Base-by-base conservation (phyloP, 2,113 vertebrate species). In the Brachyhypopomus gauderio region DNA sequence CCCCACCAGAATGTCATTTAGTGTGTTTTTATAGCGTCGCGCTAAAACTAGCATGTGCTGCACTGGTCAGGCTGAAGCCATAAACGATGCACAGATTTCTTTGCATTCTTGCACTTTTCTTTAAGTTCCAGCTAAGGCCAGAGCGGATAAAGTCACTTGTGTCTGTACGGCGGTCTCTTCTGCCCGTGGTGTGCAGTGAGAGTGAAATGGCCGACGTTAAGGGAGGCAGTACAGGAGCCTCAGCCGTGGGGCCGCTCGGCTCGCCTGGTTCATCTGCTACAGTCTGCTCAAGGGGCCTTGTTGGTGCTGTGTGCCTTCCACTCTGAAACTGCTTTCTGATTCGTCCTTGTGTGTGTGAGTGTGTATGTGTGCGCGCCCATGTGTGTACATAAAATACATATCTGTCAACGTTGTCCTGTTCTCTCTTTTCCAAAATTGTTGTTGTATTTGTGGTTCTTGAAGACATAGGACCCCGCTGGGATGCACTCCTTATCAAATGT, bases 201-300 rank as follows among this genome's bases (percentile, higher is more conserved):
- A 16, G 55, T 62, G 60, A 48, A 56, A 64, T 73, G 36, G 55
- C 23, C 45, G 22, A 23, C 23, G 12, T 8, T n/a, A 58, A 8
- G 23, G 36, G 77, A 78, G 70, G 77, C 52, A 64, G 16, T 78
- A 55, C 52, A n/a, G 66, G 38, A 34, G 16, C 52, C 66, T 78
- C 52, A 59, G 30, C 64, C 48, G 38, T 30, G 14, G 41, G 41
- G 5, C 9, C 5, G 41, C 5, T 41, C 41, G 7, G 45, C 45
- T 52, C 45, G 45, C 45, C 45, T 11, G 2, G 11, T 38, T 78
- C 30, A 78, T 78, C 19, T 71, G 77, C 8, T 70, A 56, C 45
- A 36, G 48, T 6, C 63, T 36, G 64, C 74, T 64, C 36, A 11
- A 22, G 41, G 58, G 38, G 19, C 22, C 17, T 76, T 48, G 27